phyloP scores from a whole-genome alignment of 2,888 invertebrate genomes.

The Drosophila nigritarsus region DNA sequence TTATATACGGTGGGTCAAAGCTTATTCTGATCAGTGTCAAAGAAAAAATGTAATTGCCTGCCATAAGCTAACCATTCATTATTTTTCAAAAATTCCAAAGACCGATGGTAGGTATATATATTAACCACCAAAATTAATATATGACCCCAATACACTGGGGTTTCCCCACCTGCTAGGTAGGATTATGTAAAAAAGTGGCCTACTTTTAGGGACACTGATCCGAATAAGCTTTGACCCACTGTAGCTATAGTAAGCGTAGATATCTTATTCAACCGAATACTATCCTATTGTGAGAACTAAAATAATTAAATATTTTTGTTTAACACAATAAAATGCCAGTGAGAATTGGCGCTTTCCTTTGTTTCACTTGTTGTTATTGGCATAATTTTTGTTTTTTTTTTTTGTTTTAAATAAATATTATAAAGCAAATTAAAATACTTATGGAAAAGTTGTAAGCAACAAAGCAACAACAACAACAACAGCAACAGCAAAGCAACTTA shows the following conservation, averaged over 20 bases:
- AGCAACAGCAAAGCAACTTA: slow-evolving; percentile 37
- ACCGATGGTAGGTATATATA: no score
- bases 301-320: neutral
- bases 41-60: no score
- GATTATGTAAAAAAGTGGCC: no score
- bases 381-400: slow-evolving; percentile 1
- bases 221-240: no score
- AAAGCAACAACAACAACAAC: slow-evolving; percentile 13
- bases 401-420: slow-evolving; percentile 36
- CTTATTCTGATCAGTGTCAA: no score
- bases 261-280: neutral
- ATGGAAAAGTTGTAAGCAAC: slow-evolving; percentile 55
- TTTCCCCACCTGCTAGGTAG: no score
- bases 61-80: no score
- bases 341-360: slow-evolving; percentile 27
- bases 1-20: neutral
- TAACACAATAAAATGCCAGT: slow-evolving; percentile 22
- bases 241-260: no score
- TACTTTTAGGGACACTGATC: no score
- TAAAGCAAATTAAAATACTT: slow-evolving; percentile 77
- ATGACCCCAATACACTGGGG: no score
- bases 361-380: slow-evolving; percentile 24
- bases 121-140: no score
- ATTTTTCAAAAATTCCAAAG: no score
- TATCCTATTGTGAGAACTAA: neutral